Evolutionary conservation across 2,113 vertebrate species (phyloP), one percentile per base, ranked within the genome.

Genomic region (Vulpes ferrilata): DNA sequence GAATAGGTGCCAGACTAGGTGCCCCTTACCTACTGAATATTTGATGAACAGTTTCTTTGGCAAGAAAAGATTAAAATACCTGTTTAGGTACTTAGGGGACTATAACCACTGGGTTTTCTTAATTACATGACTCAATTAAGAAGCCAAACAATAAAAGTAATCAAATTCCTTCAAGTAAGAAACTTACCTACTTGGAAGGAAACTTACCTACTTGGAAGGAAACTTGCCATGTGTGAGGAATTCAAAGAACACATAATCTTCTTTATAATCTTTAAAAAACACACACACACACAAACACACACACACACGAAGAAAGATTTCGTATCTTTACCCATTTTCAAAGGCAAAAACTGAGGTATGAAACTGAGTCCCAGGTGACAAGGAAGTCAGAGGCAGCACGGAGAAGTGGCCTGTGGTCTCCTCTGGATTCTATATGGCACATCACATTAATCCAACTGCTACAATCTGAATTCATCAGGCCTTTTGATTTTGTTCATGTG

Each of bases 101-200:
- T 64, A 55, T 11, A 80, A 95, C 87, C 22, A 64, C 20, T 32
- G 17, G 15, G 11, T 17, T 78, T 91, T 92, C 83, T 74, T 89
- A 87, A 85, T 51, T 62, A 57, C 16, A 13, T 78, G 51, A 59
- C 38, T 94, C 59, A 81, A 88, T 35, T 82, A 92, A 88, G 76
- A 92, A 92, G n/a, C 13, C 51, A 90, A 80, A 53, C 12, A 81
- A 6, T 93, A 73, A 89, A 86, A 95, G 91, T 97, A 92, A 97
- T 96, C 96, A 98, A 95, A 96, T 98, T 98, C 64, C 97, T 98
- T 96, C 90, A 96, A 93, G 84, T 95, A 89, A 97, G 95, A 98
- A 97, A 43, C 3, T 15, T 51, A 43, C 4, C 38, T 86, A 48
- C 38, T 89, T 88, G 43, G 11, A 27, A 90, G 35, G 35, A 81